These are phyloP conservation scores for Lycopodina hypogea DNA, from an alignment of 37 sponge, comb jelly and placozoan genomes.

Conservation along the genomic window DNA sequence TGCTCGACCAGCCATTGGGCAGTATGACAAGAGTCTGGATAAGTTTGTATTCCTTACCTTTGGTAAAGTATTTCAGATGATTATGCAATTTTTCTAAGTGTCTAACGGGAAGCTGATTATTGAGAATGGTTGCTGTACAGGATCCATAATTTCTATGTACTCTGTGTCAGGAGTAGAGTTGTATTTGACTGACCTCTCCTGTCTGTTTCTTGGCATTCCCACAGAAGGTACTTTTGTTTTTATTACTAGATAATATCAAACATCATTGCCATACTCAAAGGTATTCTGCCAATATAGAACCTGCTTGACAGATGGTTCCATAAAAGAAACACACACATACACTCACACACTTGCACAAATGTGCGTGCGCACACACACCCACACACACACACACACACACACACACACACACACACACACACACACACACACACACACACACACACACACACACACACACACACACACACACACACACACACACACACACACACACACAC, in stretches of 20 bases:
- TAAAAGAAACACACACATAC: background rate
- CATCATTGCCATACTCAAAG: too few species aligned
- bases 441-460: background rate
- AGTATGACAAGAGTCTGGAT: conserved; percentile 11
- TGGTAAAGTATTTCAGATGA: conserved; percentile 6
- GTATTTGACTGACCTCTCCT: conserved; percentile 56
- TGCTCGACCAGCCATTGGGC: conserved; percentile 26
- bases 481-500: background rate
- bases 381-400: background rate
- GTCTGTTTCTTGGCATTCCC: conserved; percentile 43
- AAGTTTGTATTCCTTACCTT: conserved; percentile 26
- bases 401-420: background rate
- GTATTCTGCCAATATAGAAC: too few species aligned
- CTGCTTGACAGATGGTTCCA: too few species aligned
- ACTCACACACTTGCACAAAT: conserved; percentile 36
- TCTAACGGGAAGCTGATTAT: conserved; percentile 25
- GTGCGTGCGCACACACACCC: background rate
- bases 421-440: background rate
- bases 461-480: background rate
- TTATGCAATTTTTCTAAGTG: conserved; percentile 28
- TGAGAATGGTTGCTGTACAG: background rate
- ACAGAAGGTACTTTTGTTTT: conserved; percentile 44
- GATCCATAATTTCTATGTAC: conserved; percentile 33
- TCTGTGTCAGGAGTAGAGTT: conserved; percentile 40
- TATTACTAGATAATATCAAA: too few species aligned